Percentiles rank a stretch among this genome's conserved stretches.
Evolutionary conservation across 2,888 invertebrate genomes (phyloP).

Genomic region (Aethes cnicana): DNA sequence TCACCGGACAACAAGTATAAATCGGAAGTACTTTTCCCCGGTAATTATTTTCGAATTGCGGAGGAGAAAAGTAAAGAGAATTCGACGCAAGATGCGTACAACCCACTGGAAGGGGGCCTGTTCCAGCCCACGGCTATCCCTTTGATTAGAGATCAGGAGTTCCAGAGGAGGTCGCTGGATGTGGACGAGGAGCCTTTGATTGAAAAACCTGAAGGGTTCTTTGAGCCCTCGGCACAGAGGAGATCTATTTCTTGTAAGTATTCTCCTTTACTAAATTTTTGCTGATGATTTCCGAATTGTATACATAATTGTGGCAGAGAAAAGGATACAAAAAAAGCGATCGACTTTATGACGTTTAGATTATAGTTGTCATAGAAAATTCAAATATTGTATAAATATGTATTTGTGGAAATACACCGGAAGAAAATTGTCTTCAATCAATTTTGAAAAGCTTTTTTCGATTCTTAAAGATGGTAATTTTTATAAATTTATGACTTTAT

Average conservation of each 20-base stretch:
- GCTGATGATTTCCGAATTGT: too few relatives aligned
- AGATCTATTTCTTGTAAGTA: constrained; percentile 74
- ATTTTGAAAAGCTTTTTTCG: too few relatives aligned
- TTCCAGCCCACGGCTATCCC: constrained; percentile 69
- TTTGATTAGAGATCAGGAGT: constrained; percentile 59
- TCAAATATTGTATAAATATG: too few relatives aligned
- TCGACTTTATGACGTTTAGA: too few relatives aligned
- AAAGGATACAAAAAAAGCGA: too few relatives aligned
- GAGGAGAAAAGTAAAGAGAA: constrained; percentile 68
- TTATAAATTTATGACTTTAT: too few relatives aligned
- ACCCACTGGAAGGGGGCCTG: constrained; percentile 40
- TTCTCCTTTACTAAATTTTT: constrained; percentile 41
- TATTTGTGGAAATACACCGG: too few relatives aligned
- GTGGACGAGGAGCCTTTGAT: constrained; percentile 54
- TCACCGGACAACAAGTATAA: constrained; percentile 56
- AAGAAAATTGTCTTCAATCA: too few relatives aligned
- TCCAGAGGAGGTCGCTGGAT: constrained; percentile 62
- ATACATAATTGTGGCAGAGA: too few relatives aligned
- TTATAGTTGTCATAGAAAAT: too few relatives aligned
- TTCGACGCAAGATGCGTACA: constrained; percentile 41
- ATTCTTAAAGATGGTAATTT: too few relatives aligned
- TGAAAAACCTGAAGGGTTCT: constrained; percentile 59
- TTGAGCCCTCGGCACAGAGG: constrained; percentile 57
- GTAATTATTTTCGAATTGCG: constrained; percentile 76
- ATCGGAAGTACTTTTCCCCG: constrained; percentile 71